Base-by-base conservation (phyloP, 1,140 invertebrate genomes). In the Trichomalopsis sarcophagae region DNA sequence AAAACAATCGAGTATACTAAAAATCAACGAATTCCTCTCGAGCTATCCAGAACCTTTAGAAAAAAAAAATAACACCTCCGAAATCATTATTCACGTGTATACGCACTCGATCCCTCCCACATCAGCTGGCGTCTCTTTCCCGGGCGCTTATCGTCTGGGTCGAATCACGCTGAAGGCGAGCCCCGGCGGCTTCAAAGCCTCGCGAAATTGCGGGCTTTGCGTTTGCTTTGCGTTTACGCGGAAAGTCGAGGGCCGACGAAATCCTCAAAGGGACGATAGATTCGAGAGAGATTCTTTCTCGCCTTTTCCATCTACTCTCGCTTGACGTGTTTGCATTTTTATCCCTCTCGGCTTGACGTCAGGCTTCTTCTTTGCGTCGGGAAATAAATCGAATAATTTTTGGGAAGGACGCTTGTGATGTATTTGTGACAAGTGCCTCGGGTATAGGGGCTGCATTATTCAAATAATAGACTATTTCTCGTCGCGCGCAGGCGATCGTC, bases 271-370 rank as follows among this genome's bases (percentile, higher is more conserved):
- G 86, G 83, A 88, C 87, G 89, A 91, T 89, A 89, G 86, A 87
- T 87, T 87, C 44, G 73, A 80, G 79, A 84, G 23, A 79, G 44
- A 47, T 76, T 21, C 77, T 77, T 86, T 86, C 68, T 71, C n/a
- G 62, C 81, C 79, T 86, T 86, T 88, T 88, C 33, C 79, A 76
- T 77, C 84, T 84, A 47, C 74, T 66, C 33, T 86, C 84, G 79
- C 82, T 84, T 81, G 73, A 86, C 87, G 89, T 93, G 91, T 93
- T 93, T 93, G 92, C 92, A 93, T 93, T 93, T 90, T 87, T 87
- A 87, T 91, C 89, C 88, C 87, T 73, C 87, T 75, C 21, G 55
- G 76, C 73, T 44, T 69, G 68, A 80, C 84, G 21, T 1, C 87
- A 80, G 81, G 89, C 86, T 36, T 36, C 88, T 89, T 87, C 40